Evolutionary conservation across 2,113 vertebrate genomes (phyloP), one percentile per base, ranked within the genome.

Genomic region (Ondatra zibethicus): DNA sequence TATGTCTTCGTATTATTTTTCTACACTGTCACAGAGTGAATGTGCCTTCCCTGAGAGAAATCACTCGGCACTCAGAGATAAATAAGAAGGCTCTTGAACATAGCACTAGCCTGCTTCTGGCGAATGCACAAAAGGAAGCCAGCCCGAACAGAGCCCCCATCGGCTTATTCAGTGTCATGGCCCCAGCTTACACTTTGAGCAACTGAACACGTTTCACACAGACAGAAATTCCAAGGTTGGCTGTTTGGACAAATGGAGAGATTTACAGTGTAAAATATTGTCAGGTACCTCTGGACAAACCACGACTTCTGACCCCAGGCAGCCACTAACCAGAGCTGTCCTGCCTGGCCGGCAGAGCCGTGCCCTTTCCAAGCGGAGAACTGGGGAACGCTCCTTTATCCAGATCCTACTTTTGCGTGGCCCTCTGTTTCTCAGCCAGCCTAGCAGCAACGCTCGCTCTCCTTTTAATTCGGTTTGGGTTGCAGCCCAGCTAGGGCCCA

Each of bases 391-490:
- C 39, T 75, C n/a, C 39, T 6, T 75, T 42, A 73, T 75, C 21
- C 39, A 45, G 27, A 25, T 75, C 2, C 33, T 29, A 42, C 25
- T 4, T 4, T 39, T 27, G 11, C 27, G 36, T 82, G 61, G 25
- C 23, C 61, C 27, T 39, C 19, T 39, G n/a, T 42, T 84, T 42
- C 58, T 84, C 29, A 29, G n/a, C n/a, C 27, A 39, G 12, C 42
- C 58, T 39, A 8, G n/a, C 16, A 61, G n/a, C 1, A n/a, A n/a
- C n/a, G n/a, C n/a, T n/a, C 0, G 3, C 10, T 65, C 55, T 2
- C n/a, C 7, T 17, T 31, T 55, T 36, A 58, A 36, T 6, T 19
- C n/a, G 0, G 29, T 78, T 33, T 50, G 76, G 45, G 45, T 17
- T 17, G 19, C 17, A 36, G 50, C 77, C 50, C 50, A 55, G 31